phyloP scores from a whole-genome alignment of 2,888 invertebrate species.

The Zootermopsis nevadensis region DNA sequence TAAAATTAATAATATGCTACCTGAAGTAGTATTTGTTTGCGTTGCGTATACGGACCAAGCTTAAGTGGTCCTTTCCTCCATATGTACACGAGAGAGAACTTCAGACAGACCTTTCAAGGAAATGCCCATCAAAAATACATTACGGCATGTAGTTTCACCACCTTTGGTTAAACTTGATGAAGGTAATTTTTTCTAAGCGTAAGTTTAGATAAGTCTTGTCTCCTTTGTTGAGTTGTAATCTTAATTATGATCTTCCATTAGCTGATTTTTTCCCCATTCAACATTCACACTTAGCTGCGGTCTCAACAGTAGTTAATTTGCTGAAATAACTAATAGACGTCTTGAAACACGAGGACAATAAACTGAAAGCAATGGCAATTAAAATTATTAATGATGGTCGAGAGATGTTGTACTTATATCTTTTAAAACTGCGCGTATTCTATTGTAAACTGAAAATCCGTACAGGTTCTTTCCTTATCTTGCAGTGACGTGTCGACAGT shows the following conservation, averaged over 20 bases:
- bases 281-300: slow-evolving; percentile 20
- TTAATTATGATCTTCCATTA: slow-evolving; percentile 41
- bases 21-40: too few relatives aligned
- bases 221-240: slow-evolving; percentile 33
- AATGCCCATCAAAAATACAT: slow-evolving; percentile 51
- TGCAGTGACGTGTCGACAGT: not conserved
- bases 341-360: not conserved
- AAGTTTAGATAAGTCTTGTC: slow-evolving; percentile 17
- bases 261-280: slow-evolving; percentile 34
- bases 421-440: not conserved
- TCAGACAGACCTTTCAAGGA: slow-evolving; percentile 23
- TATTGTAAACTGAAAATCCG: not conserved
- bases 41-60: not conserved
- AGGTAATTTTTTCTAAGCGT: slow-evolving; percentile 20
- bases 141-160: slow-evolving; percentile 36
- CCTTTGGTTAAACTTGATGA: slow-evolving; percentile 20
- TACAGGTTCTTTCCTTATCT: not conserved
- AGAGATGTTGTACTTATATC: not conserved
- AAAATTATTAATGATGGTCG: slow-evolving; percentile 17
- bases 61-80: not conserved
- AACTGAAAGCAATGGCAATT: not conserved
- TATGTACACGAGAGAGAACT: not conserved
- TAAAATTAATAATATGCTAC: too few relatives aligned
- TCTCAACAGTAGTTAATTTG: not conserved
- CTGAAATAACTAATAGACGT: not conserved